phyloP scores from a whole-genome alignment of 2,888 invertebrate genomes.

The Melinaea menophilus region DNA sequence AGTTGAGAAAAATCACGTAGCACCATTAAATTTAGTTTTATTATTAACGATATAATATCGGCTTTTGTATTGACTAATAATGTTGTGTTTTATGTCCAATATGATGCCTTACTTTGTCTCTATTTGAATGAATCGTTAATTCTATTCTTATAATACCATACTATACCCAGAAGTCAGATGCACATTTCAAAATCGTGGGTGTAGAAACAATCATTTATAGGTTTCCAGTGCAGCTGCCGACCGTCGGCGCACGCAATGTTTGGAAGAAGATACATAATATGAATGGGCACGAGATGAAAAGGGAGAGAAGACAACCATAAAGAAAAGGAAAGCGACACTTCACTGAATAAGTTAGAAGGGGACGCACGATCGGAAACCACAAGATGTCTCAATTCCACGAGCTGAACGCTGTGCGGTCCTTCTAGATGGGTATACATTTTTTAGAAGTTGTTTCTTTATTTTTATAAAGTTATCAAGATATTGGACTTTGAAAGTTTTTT shows the following conservation, averaged over 20 bases:
- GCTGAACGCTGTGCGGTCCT: constrained; percentile 74
- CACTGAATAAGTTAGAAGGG: constrained; percentile 53
- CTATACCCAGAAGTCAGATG: constrained; percentile 45
- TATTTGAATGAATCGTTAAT: constrained; percentile 9
- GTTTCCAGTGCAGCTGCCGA: constrained; percentile 73
- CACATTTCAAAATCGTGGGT: constrained; percentile 61
- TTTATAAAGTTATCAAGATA: constrained; percentile 38
- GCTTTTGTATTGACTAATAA: too few species aligned
- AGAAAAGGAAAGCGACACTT: constrained; percentile 65
- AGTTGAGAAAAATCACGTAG: constrained; percentile 13
- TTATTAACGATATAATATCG: too few species aligned
- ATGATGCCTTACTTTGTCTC: not conserved
- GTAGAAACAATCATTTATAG: constrained; percentile 66
- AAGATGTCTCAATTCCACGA: constrained; percentile 78
- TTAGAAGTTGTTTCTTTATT: constrained; percentile 64
- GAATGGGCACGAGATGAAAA: constrained; percentile 65
- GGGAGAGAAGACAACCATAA: constrained; percentile 61
- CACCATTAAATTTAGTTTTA: too few species aligned
- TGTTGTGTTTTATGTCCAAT: too few species aligned
- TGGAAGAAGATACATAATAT: constrained; percentile 73
- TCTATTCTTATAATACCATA: constrained; percentile 30
- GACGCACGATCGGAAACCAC: constrained; percentile 75
- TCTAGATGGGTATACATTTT: constrained; percentile 52
- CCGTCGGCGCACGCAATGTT: constrained; percentile 67
- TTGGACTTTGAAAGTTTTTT: not conserved